Evolutionary conservation across 2,797 vertebrate species (phyloP).

Genomic region (Botia kubotai): DNA sequence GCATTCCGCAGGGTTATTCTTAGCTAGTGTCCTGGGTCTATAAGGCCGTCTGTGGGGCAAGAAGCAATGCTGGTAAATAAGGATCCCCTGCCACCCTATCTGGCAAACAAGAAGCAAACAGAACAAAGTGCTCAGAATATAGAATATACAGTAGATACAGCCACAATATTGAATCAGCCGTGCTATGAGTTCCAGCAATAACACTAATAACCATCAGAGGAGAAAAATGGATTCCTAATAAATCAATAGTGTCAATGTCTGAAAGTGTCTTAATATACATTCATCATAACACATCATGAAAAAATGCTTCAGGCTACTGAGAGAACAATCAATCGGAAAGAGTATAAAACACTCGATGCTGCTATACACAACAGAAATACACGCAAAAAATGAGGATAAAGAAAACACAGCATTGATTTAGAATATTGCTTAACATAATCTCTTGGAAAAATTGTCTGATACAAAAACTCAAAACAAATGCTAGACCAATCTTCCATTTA

Average conservation of each 20-base stretch:
- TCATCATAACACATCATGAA: not conserved
- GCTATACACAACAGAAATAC: no score
- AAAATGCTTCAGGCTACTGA: not conserved
- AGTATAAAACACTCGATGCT: not conserved
- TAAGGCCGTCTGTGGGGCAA: slow-evolving; percentile 17
- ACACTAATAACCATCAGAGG: not conserved
- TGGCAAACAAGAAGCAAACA: not conserved
- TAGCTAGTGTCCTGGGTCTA: slow-evolving; percentile 40
- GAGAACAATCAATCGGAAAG: not conserved
- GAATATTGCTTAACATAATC: not conserved
- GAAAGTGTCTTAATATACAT: not conserved
- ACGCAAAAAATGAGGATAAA: no score
- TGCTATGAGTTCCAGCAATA: no score
- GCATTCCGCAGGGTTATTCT: slow-evolving; percentile 60
- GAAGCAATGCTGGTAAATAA: slow-evolving; percentile 35
- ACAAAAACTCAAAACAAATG: not conserved
- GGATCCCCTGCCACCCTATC: slow-evolving; percentile 11
- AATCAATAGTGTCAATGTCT: not conserved
- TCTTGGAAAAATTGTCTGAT: no score
- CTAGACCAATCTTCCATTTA: not conserved
- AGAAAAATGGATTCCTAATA: not conserved
- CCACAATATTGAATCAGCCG: not conserved
- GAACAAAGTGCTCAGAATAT: not conserved
- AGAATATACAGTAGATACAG: no score
- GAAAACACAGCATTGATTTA: not conserved